These are phyloP conservation scores for Halcyon malimbica DNA, from an alignment of 2,113 vertebrate species.

Conservation along the genomic window DNA sequence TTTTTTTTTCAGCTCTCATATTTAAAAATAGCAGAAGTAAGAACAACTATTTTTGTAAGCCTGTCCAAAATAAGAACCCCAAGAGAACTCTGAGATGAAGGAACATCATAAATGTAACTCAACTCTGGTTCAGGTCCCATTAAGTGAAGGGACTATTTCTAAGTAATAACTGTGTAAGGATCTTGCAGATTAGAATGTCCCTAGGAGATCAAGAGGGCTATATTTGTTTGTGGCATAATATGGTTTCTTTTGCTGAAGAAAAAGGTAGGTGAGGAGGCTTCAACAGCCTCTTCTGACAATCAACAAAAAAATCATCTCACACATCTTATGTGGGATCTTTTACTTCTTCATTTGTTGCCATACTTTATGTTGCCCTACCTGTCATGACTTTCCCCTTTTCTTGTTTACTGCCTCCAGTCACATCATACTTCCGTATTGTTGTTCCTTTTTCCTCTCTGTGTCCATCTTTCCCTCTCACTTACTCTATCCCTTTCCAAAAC, in stretches of 20 bases:
- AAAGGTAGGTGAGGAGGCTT: not conserved
- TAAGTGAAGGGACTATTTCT: not conserved
- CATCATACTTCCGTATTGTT: not conserved
- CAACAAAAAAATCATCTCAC: not conserved
- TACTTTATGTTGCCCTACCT: not conserved
- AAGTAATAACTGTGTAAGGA: not conserved
- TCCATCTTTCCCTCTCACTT: not conserved
- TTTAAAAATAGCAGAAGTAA: not conserved
- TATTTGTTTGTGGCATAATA: not conserved
- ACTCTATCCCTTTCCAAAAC: not conserved
- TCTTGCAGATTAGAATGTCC: not conserved
- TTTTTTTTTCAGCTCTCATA: not conserved
- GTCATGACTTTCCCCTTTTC: not conserved
- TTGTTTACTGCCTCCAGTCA: not conserved
- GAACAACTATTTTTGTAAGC: not conserved
- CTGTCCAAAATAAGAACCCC: not conserved
- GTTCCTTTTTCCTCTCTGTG: not conserved
- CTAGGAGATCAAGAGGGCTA: not conserved
- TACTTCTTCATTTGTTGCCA: not conserved
- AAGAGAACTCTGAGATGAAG: not conserved
- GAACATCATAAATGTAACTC: not conserved
- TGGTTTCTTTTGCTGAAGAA: not conserved
- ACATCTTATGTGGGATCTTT: not conserved
- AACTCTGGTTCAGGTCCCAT: not conserved
- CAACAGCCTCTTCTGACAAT: not conserved